phyloP scores from a whole-genome alignment of 2,888 invertebrate species.

The Diarsia dahlii region DNA sequence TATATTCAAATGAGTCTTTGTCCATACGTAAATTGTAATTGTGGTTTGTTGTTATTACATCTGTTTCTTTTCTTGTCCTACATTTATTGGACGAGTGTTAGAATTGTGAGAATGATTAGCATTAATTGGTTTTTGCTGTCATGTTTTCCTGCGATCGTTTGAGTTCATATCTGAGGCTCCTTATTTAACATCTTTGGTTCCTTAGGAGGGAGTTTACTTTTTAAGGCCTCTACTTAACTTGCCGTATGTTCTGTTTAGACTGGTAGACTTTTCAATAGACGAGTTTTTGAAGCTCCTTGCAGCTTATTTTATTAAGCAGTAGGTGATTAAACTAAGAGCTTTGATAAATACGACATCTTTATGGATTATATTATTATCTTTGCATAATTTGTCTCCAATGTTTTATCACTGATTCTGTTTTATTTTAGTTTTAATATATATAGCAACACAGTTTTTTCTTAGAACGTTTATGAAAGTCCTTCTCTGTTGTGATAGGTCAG shows the following conservation, averaged over 20 bases:
- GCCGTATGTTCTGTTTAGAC: neutral
- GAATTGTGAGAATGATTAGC: conserved; percentile 63
- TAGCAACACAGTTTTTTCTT: neutral
- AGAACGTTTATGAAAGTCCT: neutral
- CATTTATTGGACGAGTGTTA: conserved; percentile 68
- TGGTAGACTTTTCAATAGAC: neutral
- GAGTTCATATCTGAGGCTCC: neutral
- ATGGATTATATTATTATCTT: neutral
- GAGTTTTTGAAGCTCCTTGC: neutral
- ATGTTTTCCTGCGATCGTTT: conserved; percentile 17
- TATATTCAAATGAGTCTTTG: conserved; percentile 88
- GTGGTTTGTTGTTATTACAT: conserved; percentile 68
- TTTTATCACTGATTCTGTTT: neutral
- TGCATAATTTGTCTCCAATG: neutral
- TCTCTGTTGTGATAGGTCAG: conserved; percentile 48
- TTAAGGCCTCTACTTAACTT: neutral
- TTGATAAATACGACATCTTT: neutral
- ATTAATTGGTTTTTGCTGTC: conserved; percentile 29
- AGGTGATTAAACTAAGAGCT: neutral
- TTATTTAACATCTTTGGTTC: neutral
- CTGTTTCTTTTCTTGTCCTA: conserved; percentile 53
- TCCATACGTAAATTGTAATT: conserved; percentile 73
- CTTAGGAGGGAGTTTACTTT: neutral
- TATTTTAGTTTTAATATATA: neutral
- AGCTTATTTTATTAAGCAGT: neutral